Percentiles rank a stretch among this genome's conserved stretches.
These are phyloP conservation scores for Ceyx cyanopectus DNA, from an alignment of 2,113 vertebrate species.

Conservation along the genomic window DNA sequence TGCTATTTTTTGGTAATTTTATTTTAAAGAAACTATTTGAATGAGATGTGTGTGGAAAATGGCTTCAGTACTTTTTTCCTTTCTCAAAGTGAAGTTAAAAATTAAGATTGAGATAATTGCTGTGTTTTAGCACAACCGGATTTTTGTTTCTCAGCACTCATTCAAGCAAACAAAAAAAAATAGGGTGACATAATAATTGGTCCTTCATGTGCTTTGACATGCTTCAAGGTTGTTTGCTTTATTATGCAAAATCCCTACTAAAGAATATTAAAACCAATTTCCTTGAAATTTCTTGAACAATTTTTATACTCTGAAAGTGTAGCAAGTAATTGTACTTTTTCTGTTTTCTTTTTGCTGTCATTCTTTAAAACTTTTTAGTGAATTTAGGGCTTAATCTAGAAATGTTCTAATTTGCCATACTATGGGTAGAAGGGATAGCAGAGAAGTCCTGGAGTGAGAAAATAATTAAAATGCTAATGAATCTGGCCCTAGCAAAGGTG, in stretches of 20 bases:
- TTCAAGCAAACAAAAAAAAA: neutral
- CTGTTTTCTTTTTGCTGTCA: neutral
- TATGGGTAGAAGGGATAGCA: neutral
- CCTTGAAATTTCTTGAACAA: neutral
- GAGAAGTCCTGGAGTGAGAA: slow-evolving; percentile 39
- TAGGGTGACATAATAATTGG: neutral
- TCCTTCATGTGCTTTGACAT: neutral
- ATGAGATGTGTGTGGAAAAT: neutral
- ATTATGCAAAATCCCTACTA: neutral
- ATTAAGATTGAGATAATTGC: neutral
- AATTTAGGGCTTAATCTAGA: slow-evolving; percentile 1
- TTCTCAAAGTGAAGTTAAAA: neutral
- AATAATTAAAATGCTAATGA: slow-evolving; percentile 69
- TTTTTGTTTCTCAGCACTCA: neutral
- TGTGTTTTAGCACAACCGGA: neutral
- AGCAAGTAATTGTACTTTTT: neutral
- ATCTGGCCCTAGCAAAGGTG: slow-evolving; percentile 38
- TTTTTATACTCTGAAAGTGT: neutral
- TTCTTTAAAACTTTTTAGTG: neutral
- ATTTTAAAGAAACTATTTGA: neutral
- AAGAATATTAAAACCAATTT: slow-evolving; percentile 11
- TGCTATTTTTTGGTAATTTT: neutral
- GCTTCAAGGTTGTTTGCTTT: neutral
- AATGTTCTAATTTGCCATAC: neutral
- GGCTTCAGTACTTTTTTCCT: neutral